Conservation (phyloP, 2,797 vertebrate genomes). For the Bovichtus diacanthus region DNA sequence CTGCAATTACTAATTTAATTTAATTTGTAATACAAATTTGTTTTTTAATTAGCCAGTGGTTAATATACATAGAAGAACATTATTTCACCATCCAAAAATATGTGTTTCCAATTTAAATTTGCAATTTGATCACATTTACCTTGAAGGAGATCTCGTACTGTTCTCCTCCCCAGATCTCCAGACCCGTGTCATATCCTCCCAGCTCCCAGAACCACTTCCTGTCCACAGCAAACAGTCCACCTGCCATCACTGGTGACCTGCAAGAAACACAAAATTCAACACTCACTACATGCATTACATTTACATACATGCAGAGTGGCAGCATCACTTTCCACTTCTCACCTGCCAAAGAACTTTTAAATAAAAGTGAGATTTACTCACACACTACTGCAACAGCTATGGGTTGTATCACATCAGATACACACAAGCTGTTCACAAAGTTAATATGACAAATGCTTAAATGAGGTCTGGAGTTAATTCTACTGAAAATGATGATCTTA, state of each 20-base stretch:
- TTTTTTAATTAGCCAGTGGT: not conserved
- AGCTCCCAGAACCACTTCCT: conserved; percentile 99
- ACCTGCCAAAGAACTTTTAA: not conserved
- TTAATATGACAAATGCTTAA: too few species aligned
- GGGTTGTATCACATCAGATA: not conserved
- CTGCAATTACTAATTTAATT: not conserved
- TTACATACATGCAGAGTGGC: not conserved
- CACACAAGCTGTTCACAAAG: too few species aligned
- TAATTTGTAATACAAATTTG: not conserved
- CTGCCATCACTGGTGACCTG: conserved; percentile 99
- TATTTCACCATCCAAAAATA: not conserved
- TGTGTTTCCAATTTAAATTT: not conserved
- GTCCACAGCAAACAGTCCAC: conserved; percentile 96
- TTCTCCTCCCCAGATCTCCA: conserved; percentile 99
- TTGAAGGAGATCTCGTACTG: conserved; percentile 99
- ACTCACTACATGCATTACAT: too few species aligned
- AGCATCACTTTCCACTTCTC: not conserved
- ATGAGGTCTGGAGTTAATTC: too few species aligned
- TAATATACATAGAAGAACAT: not conserved
- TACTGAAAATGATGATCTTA: not conserved
- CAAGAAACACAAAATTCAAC: conserved; percentile 47
- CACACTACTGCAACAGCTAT: not conserved
- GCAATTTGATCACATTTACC: conserved; percentile 78
- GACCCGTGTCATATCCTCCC: conserved; percentile 94
- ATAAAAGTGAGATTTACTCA: not conserved